A percentile compares a stretch with the other conserved stretches of the same genome.
These are phyloP conservation scores for Phrynocephalus vlangalii DNA, from an alignment of 2,797 vertebrate species.

Conservation along the genomic window DNA sequence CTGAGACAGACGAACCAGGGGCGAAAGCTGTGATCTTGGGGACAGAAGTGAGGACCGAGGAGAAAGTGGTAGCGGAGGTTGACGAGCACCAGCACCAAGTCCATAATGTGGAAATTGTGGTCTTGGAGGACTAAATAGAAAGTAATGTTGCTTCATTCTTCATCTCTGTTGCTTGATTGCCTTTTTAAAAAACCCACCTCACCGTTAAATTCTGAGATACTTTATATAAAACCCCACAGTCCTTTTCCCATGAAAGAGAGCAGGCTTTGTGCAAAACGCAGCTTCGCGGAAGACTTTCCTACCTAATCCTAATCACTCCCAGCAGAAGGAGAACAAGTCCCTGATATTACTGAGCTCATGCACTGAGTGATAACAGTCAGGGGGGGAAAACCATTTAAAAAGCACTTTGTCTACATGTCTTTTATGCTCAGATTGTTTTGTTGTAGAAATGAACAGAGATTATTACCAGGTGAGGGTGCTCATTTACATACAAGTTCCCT, in stretches of 20 bases:
- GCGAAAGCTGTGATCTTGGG: constrained; percentile 83
- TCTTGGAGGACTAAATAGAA: constrained; percentile 84
- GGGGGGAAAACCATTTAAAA: neutral
- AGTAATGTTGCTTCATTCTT: constrained; percentile 52
- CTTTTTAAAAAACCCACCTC: constrained; percentile 64
- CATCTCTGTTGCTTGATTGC: constrained; percentile 41
- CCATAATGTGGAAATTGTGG: constrained; percentile 91
- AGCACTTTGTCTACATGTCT: neutral
- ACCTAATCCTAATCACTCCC: constrained; percentile 39
- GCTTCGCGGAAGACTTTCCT: constrained; percentile 34
- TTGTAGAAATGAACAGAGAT: constrained; percentile 52
- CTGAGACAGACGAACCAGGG: constrained; percentile 72
- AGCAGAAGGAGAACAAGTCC: constrained; percentile 37
- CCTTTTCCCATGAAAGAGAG: constrained; percentile 48
- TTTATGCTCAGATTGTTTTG: constrained; percentile 3
- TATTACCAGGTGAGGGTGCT: constrained; percentile 18
- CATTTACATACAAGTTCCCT: too few species aligned
- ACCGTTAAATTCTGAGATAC: constrained; percentile 70
- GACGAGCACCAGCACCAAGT: constrained; percentile 89
- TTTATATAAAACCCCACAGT: constrained; percentile 1
- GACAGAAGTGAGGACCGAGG: constrained; percentile 83
- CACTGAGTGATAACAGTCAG: neutral
- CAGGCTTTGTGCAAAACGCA: constrained; percentile 56
- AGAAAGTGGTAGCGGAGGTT: constrained; percentile 80
- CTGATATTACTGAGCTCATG: neutral